Evolutionary conservation across 2,797 vertebrate genomes (phyloP), one percentile per base, ranked within the genome.

Genomic region (Amphiprion clarkii): DNA sequence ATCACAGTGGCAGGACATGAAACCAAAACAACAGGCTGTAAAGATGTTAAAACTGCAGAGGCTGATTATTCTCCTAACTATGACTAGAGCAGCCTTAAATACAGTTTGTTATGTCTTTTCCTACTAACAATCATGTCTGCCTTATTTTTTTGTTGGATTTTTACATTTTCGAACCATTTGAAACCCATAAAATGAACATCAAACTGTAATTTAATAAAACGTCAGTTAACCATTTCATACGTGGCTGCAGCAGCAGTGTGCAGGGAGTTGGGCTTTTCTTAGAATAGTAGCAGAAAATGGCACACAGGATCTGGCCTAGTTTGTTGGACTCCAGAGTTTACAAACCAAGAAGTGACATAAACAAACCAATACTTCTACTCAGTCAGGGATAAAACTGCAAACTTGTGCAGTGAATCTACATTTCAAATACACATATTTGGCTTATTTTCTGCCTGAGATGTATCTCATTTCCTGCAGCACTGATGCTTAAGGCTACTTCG

Each of bases 311-410:
- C 51, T 17, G 27, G 10, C 9, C 23, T 62, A 2, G 11, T 58
- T 12, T 44, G 16, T 27, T 40, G 14, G 25, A 27, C 17, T 29
- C 11, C 14, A 33, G 62, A 60, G 44, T 31, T 49, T 46, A 67
- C 54, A 69, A 72, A 68, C 23, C 33, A 56, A 21, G 1, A 71
- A 42, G 36, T 36, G 21, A 53, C 19, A 33, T 60, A 65, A 72
- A 69, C 44, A 74, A 58, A 71, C 55, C 49, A 63, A 36, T 17
- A 44, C 42, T 27, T 14, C 5, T 51, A 46, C 42, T 73, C 52
- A 53, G n/a, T 59, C 46, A 54, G 54, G 16, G 40, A 19, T 66
- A 36, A 25, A 64, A 56, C 42, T 21, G 25, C 40, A 68, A 40
- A 36, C 33, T 36, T 36, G 33, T 36, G 33, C 33, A 36, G 7